phyloP scores from a whole-genome alignment of 1,140 invertebrate genomes.

The Leptopilina clavipes region DNA sequence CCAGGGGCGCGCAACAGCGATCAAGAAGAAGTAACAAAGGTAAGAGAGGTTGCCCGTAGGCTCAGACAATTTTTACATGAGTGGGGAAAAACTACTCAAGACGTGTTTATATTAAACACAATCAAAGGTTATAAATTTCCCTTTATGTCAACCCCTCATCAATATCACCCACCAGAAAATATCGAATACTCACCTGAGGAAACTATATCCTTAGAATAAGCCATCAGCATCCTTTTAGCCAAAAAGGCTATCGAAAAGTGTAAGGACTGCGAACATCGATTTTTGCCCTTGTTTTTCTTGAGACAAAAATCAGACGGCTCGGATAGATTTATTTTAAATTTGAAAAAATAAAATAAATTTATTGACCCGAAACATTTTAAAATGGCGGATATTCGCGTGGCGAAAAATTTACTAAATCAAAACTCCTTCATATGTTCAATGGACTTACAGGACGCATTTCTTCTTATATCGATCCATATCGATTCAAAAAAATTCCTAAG shows the following conservation, averaged over 20 bases:
- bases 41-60: conserved; percentile 39
- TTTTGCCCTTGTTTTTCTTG: conserved; percentile 37
- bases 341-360: conserved; percentile 41
- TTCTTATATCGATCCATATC: conserved; percentile 34
- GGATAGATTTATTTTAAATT: conserved; percentile 35
- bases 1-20: not conserved
- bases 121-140: conserved; percentile 51
- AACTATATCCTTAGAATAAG: conserved; percentile 11
- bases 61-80: conserved; percentile 37
- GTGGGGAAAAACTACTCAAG: conserved; percentile 45
- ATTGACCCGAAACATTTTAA: conserved; percentile 32
- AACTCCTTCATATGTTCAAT: conserved; percentile 35
- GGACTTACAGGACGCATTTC: conserved; percentile 33
- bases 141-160: conserved; percentile 28
- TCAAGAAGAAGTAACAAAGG: conserved; percentile 25
- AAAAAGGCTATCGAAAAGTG: conserved; percentile 31
- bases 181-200: conserved; percentile 8
- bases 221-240: not conserved
- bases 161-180: conserved; percentile 8
- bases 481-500: conserved; percentile 29
- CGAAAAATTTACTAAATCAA: not conserved
- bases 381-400: conserved; percentile 36
- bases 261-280: not conserved
- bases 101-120: conserved; percentile 38
- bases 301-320: conserved; percentile 26